Evolutionary conservation across 1,140 invertebrate genomes (phyloP).

Genomic region (Drusus annulatus): DNA sequence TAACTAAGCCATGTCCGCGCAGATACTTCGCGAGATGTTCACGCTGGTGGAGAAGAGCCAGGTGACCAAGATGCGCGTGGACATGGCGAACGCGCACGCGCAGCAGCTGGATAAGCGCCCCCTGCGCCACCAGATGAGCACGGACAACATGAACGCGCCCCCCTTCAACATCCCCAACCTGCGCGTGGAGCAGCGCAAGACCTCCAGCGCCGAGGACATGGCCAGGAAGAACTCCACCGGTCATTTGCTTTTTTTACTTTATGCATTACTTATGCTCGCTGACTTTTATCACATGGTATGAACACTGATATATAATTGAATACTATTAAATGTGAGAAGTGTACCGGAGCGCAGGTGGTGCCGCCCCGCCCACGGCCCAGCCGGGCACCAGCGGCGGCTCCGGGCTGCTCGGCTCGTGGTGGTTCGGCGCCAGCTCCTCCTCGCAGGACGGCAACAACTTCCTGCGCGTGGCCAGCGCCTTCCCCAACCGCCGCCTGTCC

Average conservation of each 20-base stretch:
- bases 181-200: constrained; percentile 87
- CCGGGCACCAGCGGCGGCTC: constrained; percentile 63
- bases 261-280: no score
- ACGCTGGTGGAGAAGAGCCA: constrained; percentile 92
- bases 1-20: neutral
- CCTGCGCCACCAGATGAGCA: constrained; percentile 86
- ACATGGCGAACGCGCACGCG: constrained; percentile 74
- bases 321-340: neutral
- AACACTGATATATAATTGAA: no score
- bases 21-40: constrained; percentile 93
- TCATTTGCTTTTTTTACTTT: constrained; percentile 57
- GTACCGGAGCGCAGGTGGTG: constrained; percentile 32
- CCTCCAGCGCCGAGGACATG: constrained; percentile 91
- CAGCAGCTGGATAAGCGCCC: constrained; percentile 75
- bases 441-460: constrained; percentile 91
- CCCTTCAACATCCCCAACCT: constrained; percentile 90
- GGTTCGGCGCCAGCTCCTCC: constrained; percentile 80
- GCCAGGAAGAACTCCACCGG: constrained; percentile 86
- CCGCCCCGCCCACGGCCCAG: neutral
- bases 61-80: constrained; percentile 86
- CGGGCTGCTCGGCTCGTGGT: constrained; percentile 81
- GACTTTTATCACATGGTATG: no score
- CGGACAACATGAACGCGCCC: constrained; percentile 88
- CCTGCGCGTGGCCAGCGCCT: constrained; percentile 85
- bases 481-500: constrained; percentile 87